These are phyloP conservation scores for Dendrocincla tyrannina DNA, from an alignment of 2,797 vertebrate species.

Conservation along the genomic window DNA sequence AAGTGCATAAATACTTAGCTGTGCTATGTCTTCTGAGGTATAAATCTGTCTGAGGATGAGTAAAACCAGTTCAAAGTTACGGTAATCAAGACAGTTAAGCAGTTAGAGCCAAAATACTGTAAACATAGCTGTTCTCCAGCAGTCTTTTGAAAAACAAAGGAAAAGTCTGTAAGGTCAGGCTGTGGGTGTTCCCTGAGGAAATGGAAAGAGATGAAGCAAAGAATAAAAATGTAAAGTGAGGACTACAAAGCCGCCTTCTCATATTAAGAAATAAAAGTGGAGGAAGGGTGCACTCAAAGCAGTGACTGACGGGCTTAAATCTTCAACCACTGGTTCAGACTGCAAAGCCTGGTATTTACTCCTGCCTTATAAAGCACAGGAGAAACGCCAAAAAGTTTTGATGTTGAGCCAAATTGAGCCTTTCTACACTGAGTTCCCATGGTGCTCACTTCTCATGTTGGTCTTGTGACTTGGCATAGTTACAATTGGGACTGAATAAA, in stretches of 20 bases:
- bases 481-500: background rate
- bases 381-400: background rate
- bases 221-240: background rate
- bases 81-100: background rate
- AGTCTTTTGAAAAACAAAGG: background rate
- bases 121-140: background rate
- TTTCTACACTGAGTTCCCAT: background rate
- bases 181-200: background rate
- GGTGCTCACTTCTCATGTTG: background rate
- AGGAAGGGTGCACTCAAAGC: background rate
- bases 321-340: background rate
- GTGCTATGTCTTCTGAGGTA: background rate
- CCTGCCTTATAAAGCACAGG: background rate
- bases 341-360: background rate
- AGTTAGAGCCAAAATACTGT: background rate
- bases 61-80: background rate
- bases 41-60: background rate
- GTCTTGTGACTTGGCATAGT: background rate
- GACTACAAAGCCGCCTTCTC: background rate
- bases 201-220: slow-evolving; percentile 10
- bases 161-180: background rate
- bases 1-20: background rate
- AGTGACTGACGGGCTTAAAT: background rate
- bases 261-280: background rate
- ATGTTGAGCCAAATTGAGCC: background rate